Evolutionary conservation across 1,140 invertebrate species (phyloP).

Genomic region (fruit fly (Drosophila melanogaster)): Release_6_plus_ISO1_MT NT_037436.4:17030001-17030500

Average conservation of each 20-base stretch:
- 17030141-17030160: slow-evolving; percentile 62
- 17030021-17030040: background rate
- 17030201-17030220: slow-evolving; percentile 71
- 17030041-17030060: slow-evolving; percentile 78
- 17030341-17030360: slow-evolving; percentile 63
- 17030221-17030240: slow-evolving; percentile 74
- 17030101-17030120: slow-evolving; percentile 55
- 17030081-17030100: slow-evolving; percentile 77
- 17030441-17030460: slow-evolving; percentile 64
- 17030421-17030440: slow-evolving; percentile 59
- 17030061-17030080: slow-evolving; percentile 69
- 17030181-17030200: slow-evolving; percentile 55
- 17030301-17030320: slow-evolving; percentile 23
- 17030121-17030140: slow-evolving; percentile 66
- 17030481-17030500: slow-evolving; percentile 1
- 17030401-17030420: slow-evolving; percentile 26
- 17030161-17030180: slow-evolving; percentile 73
- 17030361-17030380: slow-evolving; percentile 64
- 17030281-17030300: slow-evolving; percentile 48
- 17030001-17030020: no score
- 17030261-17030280: slow-evolving; percentile 59
- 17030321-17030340: slow-evolving; percentile 76
- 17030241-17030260: slow-evolving; percentile 63
- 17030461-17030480: slow-evolving; percentile 73
- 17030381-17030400: slow-evolving; percentile 36